phyloP scores from a whole-genome alignment of 2,797 vertebrate species.

The Chloroceryle amazona region DNA sequence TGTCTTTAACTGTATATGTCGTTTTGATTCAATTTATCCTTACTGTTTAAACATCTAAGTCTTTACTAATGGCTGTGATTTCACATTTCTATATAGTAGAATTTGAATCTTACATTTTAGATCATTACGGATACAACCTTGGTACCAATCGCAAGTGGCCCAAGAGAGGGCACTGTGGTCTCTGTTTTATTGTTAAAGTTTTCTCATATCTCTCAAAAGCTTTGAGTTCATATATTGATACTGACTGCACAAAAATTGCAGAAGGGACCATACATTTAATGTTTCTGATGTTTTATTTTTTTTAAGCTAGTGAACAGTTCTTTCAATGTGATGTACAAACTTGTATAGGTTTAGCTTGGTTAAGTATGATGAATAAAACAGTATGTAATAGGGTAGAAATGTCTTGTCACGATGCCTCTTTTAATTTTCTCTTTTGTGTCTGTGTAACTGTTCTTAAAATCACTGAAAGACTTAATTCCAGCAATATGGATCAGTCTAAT shows the following conservation, averaged over 20 bases:
- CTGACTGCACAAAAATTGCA: not conserved
- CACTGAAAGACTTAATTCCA: not conserved
- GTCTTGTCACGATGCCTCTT: not conserved
- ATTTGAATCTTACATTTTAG: not conserved
- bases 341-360: slow-evolving; percentile 43
- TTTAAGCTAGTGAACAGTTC: slow-evolving; percentile 4
- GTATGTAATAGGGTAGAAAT: slow-evolving; percentile 7
- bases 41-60: not conserved
- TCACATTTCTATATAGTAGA: not conserved
- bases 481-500: not conserved
- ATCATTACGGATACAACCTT: not conserved
- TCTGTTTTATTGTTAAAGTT: not conserved
- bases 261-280: not conserved
- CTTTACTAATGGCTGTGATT: not conserved
- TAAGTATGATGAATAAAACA: slow-evolving; percentile 27
- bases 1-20: not conserved
- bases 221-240: not conserved
- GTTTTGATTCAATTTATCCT: not conserved
- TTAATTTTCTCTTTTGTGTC: not conserved
- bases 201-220: not conserved
- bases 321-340: slow-evolving; percentile 1
- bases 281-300: not conserved
- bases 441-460: not conserved
- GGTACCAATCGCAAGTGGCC: not conserved
- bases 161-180: not conserved